These are phyloP conservation scores for Epizoanthus scotinus DNA, from an alignment of 92 coral and sea anemone species.

Conservation along the genomic window DNA sequence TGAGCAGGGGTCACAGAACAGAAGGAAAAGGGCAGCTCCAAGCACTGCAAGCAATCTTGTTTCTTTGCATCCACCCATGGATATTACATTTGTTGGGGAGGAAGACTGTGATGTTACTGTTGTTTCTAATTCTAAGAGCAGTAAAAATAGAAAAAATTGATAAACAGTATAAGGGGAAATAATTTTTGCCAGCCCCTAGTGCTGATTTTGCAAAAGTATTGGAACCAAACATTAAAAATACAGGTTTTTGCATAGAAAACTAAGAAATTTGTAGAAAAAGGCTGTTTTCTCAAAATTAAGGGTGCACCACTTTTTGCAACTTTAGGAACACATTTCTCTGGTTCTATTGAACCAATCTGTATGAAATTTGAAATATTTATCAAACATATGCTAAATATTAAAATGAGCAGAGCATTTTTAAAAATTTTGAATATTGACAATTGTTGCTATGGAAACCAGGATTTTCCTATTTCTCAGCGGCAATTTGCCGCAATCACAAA, in stretches of 20 bases:
- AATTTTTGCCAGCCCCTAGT: too few species aligned
- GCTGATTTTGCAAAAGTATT: too few species aligned
- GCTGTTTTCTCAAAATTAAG: not conserved
- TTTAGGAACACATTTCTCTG: not conserved
- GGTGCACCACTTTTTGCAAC: not conserved
- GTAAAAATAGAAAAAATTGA: too few species aligned
- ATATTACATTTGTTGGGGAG: too few species aligned
- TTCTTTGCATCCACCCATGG: too few species aligned
- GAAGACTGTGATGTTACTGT: too few species aligned
- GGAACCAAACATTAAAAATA: not conserved
- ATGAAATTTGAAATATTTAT: not conserved
- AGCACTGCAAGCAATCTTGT: too few species aligned
- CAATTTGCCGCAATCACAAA: constrained; percentile 4
- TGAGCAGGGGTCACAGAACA: too few species aligned
- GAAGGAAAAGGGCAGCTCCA: too few species aligned
- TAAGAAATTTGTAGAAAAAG: not conserved
- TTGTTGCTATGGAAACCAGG: constrained; percentile 4
- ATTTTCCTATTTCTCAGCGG: not conserved
- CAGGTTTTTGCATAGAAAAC: not conserved
- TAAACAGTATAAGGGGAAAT: too few species aligned
- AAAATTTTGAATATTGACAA: not conserved
- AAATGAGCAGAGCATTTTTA: not conserved
- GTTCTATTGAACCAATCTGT: not conserved
- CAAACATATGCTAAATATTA: not conserved
- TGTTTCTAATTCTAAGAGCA: too few species aligned